These are phyloP conservation scores for Poecilia picta DNA, from an alignment of 2,797 vertebrate species.

Conservation along the genomic window DNA sequence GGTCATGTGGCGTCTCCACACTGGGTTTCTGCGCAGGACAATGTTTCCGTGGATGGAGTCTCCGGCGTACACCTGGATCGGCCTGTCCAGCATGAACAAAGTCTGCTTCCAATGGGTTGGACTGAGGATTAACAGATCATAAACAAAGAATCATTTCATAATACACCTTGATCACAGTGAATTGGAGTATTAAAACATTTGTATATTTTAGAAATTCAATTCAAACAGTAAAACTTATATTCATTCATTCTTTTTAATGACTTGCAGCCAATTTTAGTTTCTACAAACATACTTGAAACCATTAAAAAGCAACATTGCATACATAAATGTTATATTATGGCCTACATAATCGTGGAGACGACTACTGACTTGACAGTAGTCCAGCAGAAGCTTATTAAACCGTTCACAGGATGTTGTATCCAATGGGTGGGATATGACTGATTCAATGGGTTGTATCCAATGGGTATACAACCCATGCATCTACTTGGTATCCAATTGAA, in stretches of 20 bases:
- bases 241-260: background rate
- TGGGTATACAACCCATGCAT: too few species aligned
- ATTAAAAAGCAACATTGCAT: background rate
- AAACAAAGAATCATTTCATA: background rate
- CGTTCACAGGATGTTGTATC: background rate
- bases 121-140: constrained; percentile 48
- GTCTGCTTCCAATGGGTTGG: constrained; percentile 89
- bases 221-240: background rate
- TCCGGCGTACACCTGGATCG: constrained; percentile 64
- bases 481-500: too few species aligned
- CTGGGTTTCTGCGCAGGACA: constrained; percentile 77
- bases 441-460: too few species aligned
- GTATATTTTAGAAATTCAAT: background rate
- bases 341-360: background rate
- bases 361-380: background rate
- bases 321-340: background rate
- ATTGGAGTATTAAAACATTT: background rate
- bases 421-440: background rate
- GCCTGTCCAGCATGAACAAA: constrained; percentile 85
- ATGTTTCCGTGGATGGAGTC: constrained; percentile 77
- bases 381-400: background rate
- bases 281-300: background rate
- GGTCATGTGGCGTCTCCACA: constrained; percentile 87
- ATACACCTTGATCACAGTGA: background rate
- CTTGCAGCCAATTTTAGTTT: background rate